These are phyloP conservation scores for Apostichopus leukothele DNA, from an alignment of 53 echinoderm and acorn worm genomes.

Conservation along the genomic window DNA sequence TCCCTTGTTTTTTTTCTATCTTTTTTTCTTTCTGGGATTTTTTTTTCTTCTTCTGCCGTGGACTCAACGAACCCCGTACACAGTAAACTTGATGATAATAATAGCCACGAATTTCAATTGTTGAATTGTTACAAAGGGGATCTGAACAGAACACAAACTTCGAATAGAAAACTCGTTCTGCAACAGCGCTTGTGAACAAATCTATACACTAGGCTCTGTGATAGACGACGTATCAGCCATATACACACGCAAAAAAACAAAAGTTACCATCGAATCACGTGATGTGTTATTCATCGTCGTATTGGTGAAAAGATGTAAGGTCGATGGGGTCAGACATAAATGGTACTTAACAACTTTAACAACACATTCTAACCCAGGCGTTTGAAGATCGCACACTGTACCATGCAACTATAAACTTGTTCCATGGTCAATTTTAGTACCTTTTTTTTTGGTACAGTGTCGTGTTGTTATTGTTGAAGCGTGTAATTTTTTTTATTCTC, in stretches of 20 bases:
- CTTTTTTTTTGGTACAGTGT: neutral
- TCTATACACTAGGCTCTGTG: neutral
- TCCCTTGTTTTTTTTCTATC: neutral
- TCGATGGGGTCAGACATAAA: slow-evolving; percentile 45
- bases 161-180: slow-evolving; percentile 14
- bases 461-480: neutral
- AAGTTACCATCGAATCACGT: slow-evolving; percentile 20
- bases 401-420: slow-evolving; percentile 13
- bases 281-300: slow-evolving; percentile 28
- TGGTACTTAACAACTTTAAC: slow-evolving; percentile 51
- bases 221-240: slow-evolving; percentile 1
- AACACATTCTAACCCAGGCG: slow-evolving; percentile 48
- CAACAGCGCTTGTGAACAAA: slow-evolving; percentile 40
- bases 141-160: no score
- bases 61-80: neutral
- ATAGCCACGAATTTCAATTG: neutral
- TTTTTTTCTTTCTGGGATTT: neutral
- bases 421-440: slow-evolving; percentile 31
- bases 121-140: no score
- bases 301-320: slow-evolving; percentile 48
- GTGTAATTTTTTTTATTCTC: neutral
- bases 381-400: slow-evolving; percentile 45
- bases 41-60: neutral
- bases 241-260: neutral
- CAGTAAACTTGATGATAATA: slow-evolving; percentile 19